phyloP scores from a whole-genome alignment of 2,797 vertebrate species.

The Hippocampus kuda region DNA sequence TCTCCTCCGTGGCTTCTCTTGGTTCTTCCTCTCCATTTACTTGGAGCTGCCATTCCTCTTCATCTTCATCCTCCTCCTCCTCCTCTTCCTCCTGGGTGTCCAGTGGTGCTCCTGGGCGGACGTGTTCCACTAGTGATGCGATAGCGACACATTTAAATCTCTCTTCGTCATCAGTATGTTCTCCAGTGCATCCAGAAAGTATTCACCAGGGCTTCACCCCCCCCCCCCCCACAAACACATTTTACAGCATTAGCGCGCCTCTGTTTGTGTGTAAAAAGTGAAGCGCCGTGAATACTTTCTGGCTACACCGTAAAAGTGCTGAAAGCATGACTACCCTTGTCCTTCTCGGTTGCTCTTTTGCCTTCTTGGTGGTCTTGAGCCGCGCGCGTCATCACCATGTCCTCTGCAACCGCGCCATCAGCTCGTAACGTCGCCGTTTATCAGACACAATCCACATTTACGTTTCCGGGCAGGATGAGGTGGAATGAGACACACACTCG shows the following conservation, averaged over 20 bases:
- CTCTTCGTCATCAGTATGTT: neutral
- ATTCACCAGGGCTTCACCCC: neutral
- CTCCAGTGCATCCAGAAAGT: neutral
- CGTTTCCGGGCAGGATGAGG: conserved; percentile 16
- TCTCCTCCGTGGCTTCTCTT: neutral
- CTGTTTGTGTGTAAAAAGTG: neutral
- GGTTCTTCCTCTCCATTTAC: neutral
- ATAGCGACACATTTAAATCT: conserved; percentile 39
- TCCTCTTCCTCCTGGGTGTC: conserved; percentile 10
- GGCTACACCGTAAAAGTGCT: neutral
- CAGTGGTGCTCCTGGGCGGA: conserved; percentile 7
- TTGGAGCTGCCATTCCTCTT: conserved; percentile 3
- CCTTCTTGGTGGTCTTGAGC: conserved; percentile 21
- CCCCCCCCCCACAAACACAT: too few species aligned
- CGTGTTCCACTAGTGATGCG: conserved; percentile 40
- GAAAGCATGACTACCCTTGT: neutral
- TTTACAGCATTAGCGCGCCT: too few species aligned
- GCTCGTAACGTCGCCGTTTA: conserved; percentile 29
- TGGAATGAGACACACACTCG: conserved; percentile 26
- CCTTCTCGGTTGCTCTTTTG: neutral
- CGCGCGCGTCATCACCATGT: conserved; percentile 38
- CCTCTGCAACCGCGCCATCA: conserved; percentile 66
- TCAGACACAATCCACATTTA: conserved; percentile 14
- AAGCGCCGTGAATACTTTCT: neutral
- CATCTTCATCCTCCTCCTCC: conserved; percentile 5